These are phyloP conservation scores for Pungitius pungitius DNA, from an alignment of 2,113 vertebrate species.

Conservation along the genomic window DNA sequence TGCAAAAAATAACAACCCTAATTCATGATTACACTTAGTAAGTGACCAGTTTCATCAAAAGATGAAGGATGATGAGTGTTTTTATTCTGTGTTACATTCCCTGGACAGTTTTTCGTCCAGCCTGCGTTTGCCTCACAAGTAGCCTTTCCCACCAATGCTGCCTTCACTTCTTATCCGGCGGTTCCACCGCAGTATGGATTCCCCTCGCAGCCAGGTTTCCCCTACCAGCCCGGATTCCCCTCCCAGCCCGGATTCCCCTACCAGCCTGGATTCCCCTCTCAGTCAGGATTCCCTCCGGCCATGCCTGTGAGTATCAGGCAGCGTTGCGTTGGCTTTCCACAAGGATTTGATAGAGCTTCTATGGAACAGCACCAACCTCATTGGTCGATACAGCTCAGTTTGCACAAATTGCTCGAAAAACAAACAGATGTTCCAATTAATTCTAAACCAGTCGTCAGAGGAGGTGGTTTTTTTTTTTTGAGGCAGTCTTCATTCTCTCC, in stretches of 20 bases:
- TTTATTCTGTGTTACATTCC: background rate
- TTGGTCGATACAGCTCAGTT: background rate
- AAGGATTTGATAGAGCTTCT: background rate
- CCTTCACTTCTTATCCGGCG: background rate
- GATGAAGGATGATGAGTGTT: background rate
- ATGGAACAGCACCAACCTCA: background rate
- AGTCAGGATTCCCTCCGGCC: conserved; percentile 16
- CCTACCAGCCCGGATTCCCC: conserved; percentile 8
- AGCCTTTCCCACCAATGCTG: conserved; percentile 16
- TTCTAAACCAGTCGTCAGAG: background rate
- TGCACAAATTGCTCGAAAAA: background rate
- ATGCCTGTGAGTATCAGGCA: conserved; percentile 53
- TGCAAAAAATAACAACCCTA: background rate
- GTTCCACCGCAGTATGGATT: conserved; percentile 26
- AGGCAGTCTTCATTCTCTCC: background rate
- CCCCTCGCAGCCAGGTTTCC: background rate
- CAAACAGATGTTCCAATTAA: background rate
- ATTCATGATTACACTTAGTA: background rate
- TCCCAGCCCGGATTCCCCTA: background rate
- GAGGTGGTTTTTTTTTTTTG: background rate
- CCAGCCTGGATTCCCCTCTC: background rate
- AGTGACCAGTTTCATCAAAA: background rate
- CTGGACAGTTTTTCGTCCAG: background rate
- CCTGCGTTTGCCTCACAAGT: background rate
- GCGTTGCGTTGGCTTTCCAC: background rate